Evolutionary conservation across 1,140 invertebrate genomes (phyloP), one percentile per base, ranked within the genome.

Genomic region (Paraescarpia echinospica): DNA sequence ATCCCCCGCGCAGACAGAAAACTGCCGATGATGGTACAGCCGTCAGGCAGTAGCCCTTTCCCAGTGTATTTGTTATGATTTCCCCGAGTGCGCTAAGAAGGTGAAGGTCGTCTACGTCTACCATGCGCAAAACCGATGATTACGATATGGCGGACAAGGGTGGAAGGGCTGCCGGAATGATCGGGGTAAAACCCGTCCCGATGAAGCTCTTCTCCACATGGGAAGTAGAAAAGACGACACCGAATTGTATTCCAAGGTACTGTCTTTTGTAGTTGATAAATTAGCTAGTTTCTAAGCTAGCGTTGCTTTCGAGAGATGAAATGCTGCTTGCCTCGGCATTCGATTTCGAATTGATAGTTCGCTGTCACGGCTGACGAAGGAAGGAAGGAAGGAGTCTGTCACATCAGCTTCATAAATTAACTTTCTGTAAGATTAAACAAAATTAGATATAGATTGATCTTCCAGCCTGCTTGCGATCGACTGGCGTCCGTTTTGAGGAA

Each of bases 151-250:
- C 95, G 94, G 95, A 96, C 93, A 96, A 95, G 94, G 48, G 48
- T 33, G 93, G 93, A 93, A 95, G 94, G 92, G 94, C 93, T 35
- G 94, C 94, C 91, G 93, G 93, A 93, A 95, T 94, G 92, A 77
- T 77, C 27, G 94, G 93, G 41, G 94, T 94, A 59, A 98, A 98
- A 97, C 98, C 98, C 94, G 98, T 99, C 95, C 98, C 98, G 94
- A 99, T 99, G 98, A 99, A 98, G 97, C 97, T 99, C 94, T 99
- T 99, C 97, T 98, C 98, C 93, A 98, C 98, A 94, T 99, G 98
- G 98, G 98, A 99, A 97, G 98, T 99, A 93, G 99, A 99, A 96
- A 97, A 99, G 95, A 99, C 98, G 93, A 98, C 98, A 91, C 97
- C 98, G 93, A 99, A 98, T 96, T 99, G 98, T 96, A 99, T 99